Base-by-base conservation (phyloP, 2,113 vertebrate species). In the Barbus barbus region DNA sequence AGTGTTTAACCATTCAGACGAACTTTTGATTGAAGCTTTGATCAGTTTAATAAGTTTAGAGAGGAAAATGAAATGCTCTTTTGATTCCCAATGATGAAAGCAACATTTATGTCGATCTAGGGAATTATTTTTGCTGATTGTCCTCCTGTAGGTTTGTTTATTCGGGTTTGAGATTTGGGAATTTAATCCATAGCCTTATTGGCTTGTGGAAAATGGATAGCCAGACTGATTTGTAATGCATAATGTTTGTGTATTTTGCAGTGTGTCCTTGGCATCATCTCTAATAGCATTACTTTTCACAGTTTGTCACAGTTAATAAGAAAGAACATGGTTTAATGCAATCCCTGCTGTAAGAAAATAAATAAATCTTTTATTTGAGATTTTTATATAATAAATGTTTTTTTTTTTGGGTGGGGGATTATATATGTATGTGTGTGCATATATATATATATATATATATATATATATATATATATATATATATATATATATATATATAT, bases 21-120 rank as follows among this genome's bases (percentile, higher is more conserved):
- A 44, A 78, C 73, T 36, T 83, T 78, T 53, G 63, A 65, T 28
- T 67, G 65, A 71, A 44, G 77, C 56, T 79, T 79, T 79, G 24
- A 44, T 60, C 20, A 60, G 22, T 60, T 38, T 58, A 38, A 46
- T 33, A 53, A 77, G 51, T 58, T 56, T 36, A 38, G 51, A 22
- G 6, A 36, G 51, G 14, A 26, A 11, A 61, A 61, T 60, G 56
- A 78, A 61, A 60, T 22, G 22, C 56, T 41, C 8, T 16, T 53
- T 41, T 18, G 53, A 58, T 26, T 78, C 33, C 13, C 48, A 13
- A n/a, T 56, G 28, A 77, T 56, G 5, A 56, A 77, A 22, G 5
- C 9, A 31, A 14, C 11, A 5, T 22, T 53, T 20, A n/a, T 26
- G 12, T n/a, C 9, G 11, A 60, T 60, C 58, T 38, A 20, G 9